These are phyloP conservation scores for Dermochelys coriacea DNA, from an alignment of 2,797 vertebrate species.

Conservation along the genomic window DNA sequence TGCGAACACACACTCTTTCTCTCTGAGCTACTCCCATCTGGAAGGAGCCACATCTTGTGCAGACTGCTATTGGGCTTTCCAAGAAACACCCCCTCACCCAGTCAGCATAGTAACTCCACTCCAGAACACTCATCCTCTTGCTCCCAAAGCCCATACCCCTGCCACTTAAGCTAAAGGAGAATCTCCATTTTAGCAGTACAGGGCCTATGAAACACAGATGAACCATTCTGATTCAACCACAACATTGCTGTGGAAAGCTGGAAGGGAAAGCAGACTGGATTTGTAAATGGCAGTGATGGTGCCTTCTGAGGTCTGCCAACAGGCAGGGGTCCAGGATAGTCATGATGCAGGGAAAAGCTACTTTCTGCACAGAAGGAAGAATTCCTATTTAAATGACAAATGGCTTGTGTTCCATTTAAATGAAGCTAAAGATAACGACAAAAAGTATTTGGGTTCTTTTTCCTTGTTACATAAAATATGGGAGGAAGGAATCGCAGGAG, in stretches of 20 bases:
- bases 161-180: background rate
- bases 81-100: background rate
- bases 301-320: background rate
- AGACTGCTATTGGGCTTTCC: background rate
- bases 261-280: background rate
- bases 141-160: background rate
- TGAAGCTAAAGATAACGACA: conserved; percentile 1
- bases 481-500: conserved; percentile 65
- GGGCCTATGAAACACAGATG: background rate
- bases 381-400: background rate
- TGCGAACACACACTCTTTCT: background rate
- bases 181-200: rapidly evolving
- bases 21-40: background rate
- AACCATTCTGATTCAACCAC: background rate
- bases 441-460: conserved; percentile 7
- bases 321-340: background rate
- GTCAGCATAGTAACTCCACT: background rate
- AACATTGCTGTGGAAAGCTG: background rate
- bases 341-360: background rate
- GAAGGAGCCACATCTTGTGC: background rate
- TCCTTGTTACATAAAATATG: conserved; percentile 71
- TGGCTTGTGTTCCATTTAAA: background rate
- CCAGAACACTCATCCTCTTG: background rate
- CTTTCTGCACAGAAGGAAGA: background rate
- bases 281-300: background rate